phyloP scores from a whole-genome alignment of 2,113 vertebrate genomes.

The Pardalotus punctatus region DNA sequence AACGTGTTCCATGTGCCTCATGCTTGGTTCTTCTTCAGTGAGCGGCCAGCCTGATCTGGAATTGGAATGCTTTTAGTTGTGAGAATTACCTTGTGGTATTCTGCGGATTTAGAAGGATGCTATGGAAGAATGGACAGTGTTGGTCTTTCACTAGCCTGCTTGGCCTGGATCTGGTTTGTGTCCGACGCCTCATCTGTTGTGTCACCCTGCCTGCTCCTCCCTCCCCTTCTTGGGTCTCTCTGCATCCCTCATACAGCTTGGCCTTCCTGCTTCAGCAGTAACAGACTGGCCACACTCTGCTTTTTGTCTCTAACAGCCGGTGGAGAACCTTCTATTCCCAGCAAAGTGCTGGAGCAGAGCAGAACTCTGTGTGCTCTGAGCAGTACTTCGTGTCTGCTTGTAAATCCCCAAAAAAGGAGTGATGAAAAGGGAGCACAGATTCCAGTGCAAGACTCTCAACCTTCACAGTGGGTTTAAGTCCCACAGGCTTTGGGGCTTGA shows the following conservation, averaged over 20 bases:
- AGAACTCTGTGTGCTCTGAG: neutral
- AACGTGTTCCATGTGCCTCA: accelerated
- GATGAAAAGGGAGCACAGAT: neutral
- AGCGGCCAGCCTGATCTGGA: neutral
- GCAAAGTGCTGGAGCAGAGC: neutral
- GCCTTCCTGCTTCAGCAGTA: neutral
- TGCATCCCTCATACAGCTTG: neutral
- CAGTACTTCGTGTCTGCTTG: neutral
- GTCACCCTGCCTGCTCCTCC: neutral
- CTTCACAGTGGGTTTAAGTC: neutral
- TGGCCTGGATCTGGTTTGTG: neutral
- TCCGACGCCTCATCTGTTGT: neutral
- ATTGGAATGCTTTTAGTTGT: neutral
- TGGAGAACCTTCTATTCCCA: neutral
- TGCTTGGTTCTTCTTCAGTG: neutral
- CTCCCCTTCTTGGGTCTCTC: neutral
- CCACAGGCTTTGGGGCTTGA: neutral
- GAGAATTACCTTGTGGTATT: neutral
- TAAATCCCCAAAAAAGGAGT: neutral
- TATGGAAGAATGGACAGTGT: neutral
- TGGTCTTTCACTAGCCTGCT: neutral
- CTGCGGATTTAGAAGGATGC: neutral
- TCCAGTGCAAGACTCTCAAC: neutral
- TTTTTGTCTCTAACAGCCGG: neutral
- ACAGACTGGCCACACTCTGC: neutral